Conservation (phyloP, 2,888 invertebrate species). For the Diaphora mendica region DNA sequence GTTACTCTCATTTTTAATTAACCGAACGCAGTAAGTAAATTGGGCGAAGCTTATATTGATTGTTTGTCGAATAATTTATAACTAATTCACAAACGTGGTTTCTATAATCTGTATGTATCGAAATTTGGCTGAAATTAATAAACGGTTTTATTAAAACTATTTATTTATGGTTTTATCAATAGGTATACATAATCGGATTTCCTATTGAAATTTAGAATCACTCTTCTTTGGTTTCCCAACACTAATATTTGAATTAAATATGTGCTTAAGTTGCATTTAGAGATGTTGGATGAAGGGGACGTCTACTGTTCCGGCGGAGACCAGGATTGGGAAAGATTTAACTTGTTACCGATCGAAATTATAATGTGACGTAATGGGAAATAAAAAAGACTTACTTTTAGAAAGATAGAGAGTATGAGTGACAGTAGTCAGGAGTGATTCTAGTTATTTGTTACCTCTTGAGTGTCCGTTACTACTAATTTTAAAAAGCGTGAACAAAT, state of each 20-base stretch:
- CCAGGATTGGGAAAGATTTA: no score
- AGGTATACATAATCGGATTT: background rate
- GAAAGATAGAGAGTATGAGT: background rate
- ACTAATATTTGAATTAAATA: background rate
- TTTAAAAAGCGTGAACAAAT: no score
- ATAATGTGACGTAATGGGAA: no score
- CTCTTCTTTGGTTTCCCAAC: background rate
- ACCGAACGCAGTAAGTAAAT: constrained; percentile 46
- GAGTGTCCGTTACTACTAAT: no score
- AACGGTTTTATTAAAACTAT: background rate
- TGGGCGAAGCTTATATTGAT: constrained; percentile 44
- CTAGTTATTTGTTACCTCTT: no score
- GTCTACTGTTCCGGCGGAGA: no score
- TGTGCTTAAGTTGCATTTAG: no score
- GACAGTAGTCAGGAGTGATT: background rate
- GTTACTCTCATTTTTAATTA: constrained; percentile 39
- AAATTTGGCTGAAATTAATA: constrained; percentile 1
- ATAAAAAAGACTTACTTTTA: no score
- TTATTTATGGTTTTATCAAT: background rate
- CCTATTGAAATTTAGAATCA: background rate
- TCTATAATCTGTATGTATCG: background rate
- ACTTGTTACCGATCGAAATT: no score
- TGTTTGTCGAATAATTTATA: constrained; percentile 47
- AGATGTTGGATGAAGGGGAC: no score
- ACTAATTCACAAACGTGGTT: constrained; percentile 23